Evolutionary conservation across 2,888 invertebrate species (phyloP), one percentile per base, ranked within the genome.

Genomic region (Vesta saturnalis): DNA sequence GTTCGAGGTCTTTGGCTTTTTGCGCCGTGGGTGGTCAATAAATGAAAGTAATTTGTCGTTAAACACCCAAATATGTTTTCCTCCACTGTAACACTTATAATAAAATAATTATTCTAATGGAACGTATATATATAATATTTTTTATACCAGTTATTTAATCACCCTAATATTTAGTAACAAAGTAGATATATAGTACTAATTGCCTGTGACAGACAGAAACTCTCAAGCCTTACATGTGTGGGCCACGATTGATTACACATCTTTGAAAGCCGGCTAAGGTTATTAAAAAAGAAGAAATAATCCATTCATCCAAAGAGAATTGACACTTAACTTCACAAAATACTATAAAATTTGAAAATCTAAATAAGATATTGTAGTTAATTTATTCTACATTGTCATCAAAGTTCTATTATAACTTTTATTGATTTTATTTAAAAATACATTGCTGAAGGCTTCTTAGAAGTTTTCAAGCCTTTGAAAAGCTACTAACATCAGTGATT

Each of bases 401-500:
- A 39, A 4, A 39, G 3, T 52, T 52, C 12, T 14, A 12, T 52
- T 6, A 52, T 18, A 52, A 52, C 18, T 19, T 19, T 19, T 52
- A 52, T 52, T 19, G 52, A 52, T 52, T 19, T 12, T n/a, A 5
- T 52, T 52, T 52, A 52, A 52, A 19, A 19, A 52, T 12, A 52
- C 5, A 52, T 19, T 6, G n/a, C 54, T 14, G 39, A 39, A 61
- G 54, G 19, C 52, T 61, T 54, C 61, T 55, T 54, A 54, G 61
- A 61, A 46, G 46, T 47, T 21, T 39, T 39, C 2, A 39, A 30
- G 14, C 15, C 54, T 35, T 39, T 54, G 62, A 46, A 39, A 39
- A 49, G 63, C 63, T 57, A 58, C 63, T 47, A 64, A 57, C 46
- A 55, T 43, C 56, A 8, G 14, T 39, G 22, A 35, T 64, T 64